Evolutionary conservation across 2,797 vertebrate species (phyloP).

Genomic region (Gambelia wislizenii): DNA sequence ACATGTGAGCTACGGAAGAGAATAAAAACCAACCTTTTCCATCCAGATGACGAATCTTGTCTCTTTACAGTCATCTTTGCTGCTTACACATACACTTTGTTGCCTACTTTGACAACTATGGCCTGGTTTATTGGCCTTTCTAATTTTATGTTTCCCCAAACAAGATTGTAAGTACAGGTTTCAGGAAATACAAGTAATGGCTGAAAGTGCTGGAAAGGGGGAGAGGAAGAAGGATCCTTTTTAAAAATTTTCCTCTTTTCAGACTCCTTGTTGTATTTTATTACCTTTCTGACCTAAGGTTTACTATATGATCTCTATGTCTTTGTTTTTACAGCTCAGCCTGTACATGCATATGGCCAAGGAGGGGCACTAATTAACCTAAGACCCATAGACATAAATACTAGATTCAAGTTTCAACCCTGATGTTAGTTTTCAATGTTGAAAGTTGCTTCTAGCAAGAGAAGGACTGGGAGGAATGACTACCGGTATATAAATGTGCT

Average conservation of each 20-base stretch:
- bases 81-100: not conserved
- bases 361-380: not conserved
- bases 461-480: not conserved
- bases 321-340: not conserved
- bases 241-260: not conserved
- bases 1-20: not conserved
- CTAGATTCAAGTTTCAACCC: not conserved
- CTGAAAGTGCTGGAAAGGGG: not conserved
- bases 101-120: not conserved
- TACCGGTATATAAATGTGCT: not conserved
- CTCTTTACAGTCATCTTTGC: not conserved
- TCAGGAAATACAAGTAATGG: not conserved
- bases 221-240: not conserved
- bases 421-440: not conserved
- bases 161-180: not conserved
- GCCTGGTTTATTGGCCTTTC: not conserved
- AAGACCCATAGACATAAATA: not conserved
- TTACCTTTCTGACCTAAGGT: not conserved
- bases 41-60: not conserved
- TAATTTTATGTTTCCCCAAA: not conserved
- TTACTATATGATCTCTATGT: not conserved
- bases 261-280: not conserved
- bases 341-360: not conserved
- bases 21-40: not conserved
- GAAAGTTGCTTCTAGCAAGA: not conserved